Percentiles rank a stretch among this genome's conserved stretches.
These are phyloP conservation scores for Enteromius viviparus DNA, from an alignment of 2,797 vertebrate genomes.

Conservation along the genomic window DNA sequence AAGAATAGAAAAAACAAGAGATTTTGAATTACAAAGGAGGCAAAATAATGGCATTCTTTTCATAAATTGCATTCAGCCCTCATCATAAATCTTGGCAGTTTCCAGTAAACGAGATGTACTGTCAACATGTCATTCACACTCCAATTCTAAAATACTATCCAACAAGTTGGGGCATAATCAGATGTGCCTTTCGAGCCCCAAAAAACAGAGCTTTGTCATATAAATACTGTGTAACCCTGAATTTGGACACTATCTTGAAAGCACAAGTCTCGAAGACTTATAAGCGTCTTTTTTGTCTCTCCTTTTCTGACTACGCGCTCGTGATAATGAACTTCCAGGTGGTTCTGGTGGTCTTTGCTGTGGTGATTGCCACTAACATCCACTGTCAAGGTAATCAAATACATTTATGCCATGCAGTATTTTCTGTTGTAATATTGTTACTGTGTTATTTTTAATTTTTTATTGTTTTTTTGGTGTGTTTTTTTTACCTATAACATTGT, in stretches of 20 bases:
- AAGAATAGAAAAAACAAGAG: neutral
- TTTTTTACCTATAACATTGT: neutral
- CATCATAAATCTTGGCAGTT: constrained; percentile 30
- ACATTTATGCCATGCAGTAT: neutral
- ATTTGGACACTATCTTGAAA: constrained; percentile 4
- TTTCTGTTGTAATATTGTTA: neutral
- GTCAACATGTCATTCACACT: constrained; percentile 32
- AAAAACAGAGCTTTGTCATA: constrained; percentile 28
- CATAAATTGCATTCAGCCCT: constrained; percentile 29
- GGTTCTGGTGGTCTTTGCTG: constrained; percentile 53
- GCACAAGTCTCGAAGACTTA: neutral
- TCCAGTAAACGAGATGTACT: neutral
- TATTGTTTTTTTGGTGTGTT: no score
- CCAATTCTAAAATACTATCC: constrained; percentile 6
- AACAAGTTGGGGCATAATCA: constrained; percentile 45
- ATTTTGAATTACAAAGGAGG: constrained; percentile 17
- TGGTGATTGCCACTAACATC: constrained; percentile 55
- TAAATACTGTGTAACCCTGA: constrained; percentile 41
- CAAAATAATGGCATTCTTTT: neutral
- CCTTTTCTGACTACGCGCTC: neutral
- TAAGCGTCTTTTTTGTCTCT: neutral
- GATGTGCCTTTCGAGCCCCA: constrained; percentile 18
- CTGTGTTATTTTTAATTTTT: neutral
- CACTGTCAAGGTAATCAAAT: constrained; percentile 67
- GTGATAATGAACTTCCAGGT: constrained; percentile 62